These are phyloP conservation scores for Diadema setosum DNA, from an alignment of 35 echinoderm and acorn worm genomes.

Conservation along the genomic window DNA sequence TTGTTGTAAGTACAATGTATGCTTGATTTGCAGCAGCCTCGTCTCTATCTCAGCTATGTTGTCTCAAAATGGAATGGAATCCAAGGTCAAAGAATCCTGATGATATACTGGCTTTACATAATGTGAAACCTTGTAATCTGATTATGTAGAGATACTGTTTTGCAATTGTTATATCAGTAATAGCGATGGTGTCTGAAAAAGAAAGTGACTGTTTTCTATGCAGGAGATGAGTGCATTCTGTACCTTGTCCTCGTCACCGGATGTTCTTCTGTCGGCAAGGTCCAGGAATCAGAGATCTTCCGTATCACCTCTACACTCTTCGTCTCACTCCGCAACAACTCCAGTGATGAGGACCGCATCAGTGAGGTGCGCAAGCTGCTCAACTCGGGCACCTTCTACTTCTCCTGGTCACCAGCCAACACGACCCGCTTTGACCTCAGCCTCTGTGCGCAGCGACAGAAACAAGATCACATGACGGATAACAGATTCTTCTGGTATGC, in stretches of 20 bases:
- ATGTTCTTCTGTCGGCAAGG: conserved; percentile 83
- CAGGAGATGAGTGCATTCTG: conserved; percentile 67
- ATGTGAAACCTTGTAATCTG: no score
- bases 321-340: conserved; percentile 72
- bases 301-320: conserved; percentile 86
- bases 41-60: no score
- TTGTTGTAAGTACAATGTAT: no score
- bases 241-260: conserved; percentile 88
- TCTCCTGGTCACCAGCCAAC: conserved; percentile 61
- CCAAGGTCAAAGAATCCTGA: no score
- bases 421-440: conserved; percentile 72
- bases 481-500: conserved; percentile 98
- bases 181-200: not conserved
- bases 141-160: no score
- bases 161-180: not conserved
- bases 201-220: not conserved
- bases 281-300: conserved; percentile 73
- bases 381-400: conserved; percentile 98
- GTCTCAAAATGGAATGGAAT: no score
- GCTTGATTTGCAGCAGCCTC: no score
- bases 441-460: conserved; percentile 85
- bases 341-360: conserved; percentile 82
- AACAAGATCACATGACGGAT: conserved; percentile 84
- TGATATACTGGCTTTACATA: no score
- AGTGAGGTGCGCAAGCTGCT: conserved; percentile 85